These are phyloP conservation scores for Dicranocentrus wangi DNA, from an alignment of 2,888 invertebrate genomes.

Conservation along the genomic window DNA sequence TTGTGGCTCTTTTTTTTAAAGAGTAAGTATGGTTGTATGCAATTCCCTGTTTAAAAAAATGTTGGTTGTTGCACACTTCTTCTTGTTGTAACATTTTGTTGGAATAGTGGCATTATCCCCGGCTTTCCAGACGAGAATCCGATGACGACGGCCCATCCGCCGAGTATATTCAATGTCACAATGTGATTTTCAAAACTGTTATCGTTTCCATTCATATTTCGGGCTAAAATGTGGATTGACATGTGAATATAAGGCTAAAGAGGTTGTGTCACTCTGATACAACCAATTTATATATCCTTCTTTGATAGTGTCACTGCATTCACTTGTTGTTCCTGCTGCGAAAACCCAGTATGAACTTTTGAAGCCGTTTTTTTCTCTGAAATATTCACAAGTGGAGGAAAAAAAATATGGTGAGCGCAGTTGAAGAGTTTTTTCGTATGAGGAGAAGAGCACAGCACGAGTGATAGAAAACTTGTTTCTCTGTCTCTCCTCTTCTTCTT, in stretches of 20 bases:
- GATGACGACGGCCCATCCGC: no score
- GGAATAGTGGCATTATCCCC: no score
- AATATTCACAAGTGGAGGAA: slow-evolving; percentile 30
- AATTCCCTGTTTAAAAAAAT: background rate
- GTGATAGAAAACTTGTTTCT: slow-evolving; percentile 54
- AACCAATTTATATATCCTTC: slow-evolving; percentile 42
- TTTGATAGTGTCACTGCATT: background rate
- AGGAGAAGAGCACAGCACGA: slow-evolving; percentile 34
- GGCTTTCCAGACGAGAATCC: no score
- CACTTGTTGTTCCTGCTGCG: background rate
- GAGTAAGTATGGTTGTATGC: background rate
- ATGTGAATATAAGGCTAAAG: slow-evolving; percentile 31
- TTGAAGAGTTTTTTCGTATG: background rate
- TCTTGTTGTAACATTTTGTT: no score
- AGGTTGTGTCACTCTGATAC: slow-evolving; percentile 38
- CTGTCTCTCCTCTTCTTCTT: background rate
- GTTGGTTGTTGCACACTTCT: no score
- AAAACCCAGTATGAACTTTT: background rate
- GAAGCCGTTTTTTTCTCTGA: slow-evolving; percentile 19
- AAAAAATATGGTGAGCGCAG: slow-evolving; percentile 38
- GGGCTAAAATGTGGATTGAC: slow-evolving; percentile 48
- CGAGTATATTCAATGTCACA: no score
- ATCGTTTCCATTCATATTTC: slow-evolving; percentile 38
- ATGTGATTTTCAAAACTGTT: slow-evolving; percentile 15
- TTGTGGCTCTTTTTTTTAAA: slow-evolving; percentile 38